Base-by-base conservation (phyloP, 2,797 vertebrate genomes). In the Taenioides sp. region DNA sequence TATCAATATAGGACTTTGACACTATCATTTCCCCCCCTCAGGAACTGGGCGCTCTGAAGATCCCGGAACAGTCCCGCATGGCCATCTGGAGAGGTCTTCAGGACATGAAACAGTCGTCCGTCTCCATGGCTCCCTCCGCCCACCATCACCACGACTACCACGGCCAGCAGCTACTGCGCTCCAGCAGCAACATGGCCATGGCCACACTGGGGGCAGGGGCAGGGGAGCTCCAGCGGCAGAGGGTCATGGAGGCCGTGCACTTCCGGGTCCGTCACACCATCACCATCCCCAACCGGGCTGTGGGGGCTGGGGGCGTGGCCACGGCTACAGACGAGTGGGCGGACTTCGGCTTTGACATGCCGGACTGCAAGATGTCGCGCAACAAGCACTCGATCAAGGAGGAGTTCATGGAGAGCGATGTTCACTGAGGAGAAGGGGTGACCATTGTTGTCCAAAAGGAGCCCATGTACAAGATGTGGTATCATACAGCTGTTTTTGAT, bases 241-340 rank as follows among this genome's bases (percentile, higher is more conserved):
- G 98, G 0, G 97, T 99, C 80, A 99, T 99, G 98, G 98, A 99
- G 88, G 98, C 98, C 0, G 97, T 99, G 74, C 98, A 99, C 65
- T 98, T 99, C 86, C 95, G 96, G 0, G 98, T 98, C 69, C 97
- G 97, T 22, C 98, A 99, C 93, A 99, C 98, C 89, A 98, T 99
- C 89, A 99, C 98, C 80, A 98, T 99, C 88, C 98, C 98, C 75
- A 97, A 97, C 91, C 95, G 97, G 47, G 75, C 92, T 0, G 87
- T 84, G 0, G 87, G 93, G 0, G 87, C 93, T 0, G 89, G 90
- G 0, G 93, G 91, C 0, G 87, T 93, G 2, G 71, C 79, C 12
- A 40, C 85, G 0, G 76, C 82, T 23, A 70, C 83, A 0, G 98
- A 99, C 0, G 97, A 99, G 34, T 99, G 98, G 98, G 93, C 96